Percentiles rank a stretch among this genome's conserved stretches.
phyloP scores from a whole-genome alignment of 2,888 invertebrate genomes.

The Trachelus iudaicus region DNA sequence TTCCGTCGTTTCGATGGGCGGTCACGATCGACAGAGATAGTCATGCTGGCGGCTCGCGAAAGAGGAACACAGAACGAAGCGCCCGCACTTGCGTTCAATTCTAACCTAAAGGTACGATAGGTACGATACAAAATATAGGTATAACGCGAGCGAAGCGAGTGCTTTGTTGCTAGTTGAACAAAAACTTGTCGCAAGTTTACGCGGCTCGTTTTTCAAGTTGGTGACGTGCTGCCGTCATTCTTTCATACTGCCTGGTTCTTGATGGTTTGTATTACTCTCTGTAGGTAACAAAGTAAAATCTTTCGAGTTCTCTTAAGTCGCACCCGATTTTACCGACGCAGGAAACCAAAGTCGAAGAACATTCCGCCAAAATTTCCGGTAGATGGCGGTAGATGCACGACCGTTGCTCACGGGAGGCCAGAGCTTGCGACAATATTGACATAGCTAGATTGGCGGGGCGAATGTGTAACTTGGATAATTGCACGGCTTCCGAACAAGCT shows the following conservation, averaged over 20 bases:
- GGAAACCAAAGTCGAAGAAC: background rate
- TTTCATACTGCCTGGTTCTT: background rate
- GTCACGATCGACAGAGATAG: too few species aligned
- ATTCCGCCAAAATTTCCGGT: background rate
- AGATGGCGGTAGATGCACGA: background rate
- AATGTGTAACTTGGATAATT: slow-evolving; percentile 28
- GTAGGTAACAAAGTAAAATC: slow-evolving; percentile 9
- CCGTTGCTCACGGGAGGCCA: slow-evolving; percentile 7
- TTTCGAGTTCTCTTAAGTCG: background rate
- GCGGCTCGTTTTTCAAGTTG: background rate
- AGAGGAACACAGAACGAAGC: too few species aligned
- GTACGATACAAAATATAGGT: too few species aligned
- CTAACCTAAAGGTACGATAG: too few species aligned
- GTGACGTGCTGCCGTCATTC: background rate
- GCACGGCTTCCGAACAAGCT: slow-evolving; percentile 17
- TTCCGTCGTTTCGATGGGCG: too few species aligned
- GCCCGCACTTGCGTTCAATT: too few species aligned
- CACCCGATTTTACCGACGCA: slow-evolving; percentile 15
- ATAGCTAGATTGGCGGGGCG: slow-evolving; percentile 22
- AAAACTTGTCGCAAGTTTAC: background rate
- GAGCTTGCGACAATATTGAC: slow-evolving; percentile 35
- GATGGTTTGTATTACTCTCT: background rate
- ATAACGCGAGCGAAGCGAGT: too few species aligned
- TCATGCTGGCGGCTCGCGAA: too few species aligned
- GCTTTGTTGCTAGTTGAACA: background rate